Evolutionary conservation across 2,113 vertebrate species (phyloP).

Genomic region (Saguinus midas): DNA sequence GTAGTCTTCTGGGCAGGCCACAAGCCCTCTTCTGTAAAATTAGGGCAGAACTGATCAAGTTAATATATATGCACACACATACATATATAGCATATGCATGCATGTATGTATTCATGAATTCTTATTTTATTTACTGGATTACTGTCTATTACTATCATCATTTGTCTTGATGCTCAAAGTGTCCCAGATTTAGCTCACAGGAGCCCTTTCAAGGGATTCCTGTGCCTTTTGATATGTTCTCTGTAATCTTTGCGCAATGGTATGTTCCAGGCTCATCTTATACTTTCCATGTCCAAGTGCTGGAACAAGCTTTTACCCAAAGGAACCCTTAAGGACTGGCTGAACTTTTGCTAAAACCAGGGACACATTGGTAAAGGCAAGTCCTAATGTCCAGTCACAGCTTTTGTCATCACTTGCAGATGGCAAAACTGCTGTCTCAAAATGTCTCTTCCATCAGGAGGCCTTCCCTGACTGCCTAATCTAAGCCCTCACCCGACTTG

Average conservation of each 20-base stretch:
- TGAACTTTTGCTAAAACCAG: not conserved
- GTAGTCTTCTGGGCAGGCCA: not conserved
- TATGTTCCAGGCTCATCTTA: not conserved
- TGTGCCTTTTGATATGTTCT: not conserved
- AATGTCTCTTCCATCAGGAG: not conserved
- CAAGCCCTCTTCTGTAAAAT: not conserved
- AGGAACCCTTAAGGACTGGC: not conserved
- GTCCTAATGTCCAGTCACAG: not conserved
- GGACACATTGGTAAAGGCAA: not conserved
- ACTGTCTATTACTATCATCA: not conserved
- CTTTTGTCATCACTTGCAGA: not conserved
- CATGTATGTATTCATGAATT: not conserved
- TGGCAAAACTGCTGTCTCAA: not conserved
- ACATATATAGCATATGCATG: not conserved
- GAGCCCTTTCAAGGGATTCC: not conserved
- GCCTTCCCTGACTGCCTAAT: not conserved
- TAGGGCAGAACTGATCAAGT: not conserved
- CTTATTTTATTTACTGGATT: not conserved
- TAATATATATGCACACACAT: not conserved
- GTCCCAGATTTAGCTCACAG: not conserved
- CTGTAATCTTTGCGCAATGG: not conserved
- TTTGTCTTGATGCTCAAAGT: not conserved
- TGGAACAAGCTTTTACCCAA: not conserved
- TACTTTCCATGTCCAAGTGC: not conserved
- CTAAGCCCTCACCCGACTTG: not conserved